Base-by-base conservation (phyloP, 2,113 vertebrate genomes). In the Cryptotis parvus region DNA sequence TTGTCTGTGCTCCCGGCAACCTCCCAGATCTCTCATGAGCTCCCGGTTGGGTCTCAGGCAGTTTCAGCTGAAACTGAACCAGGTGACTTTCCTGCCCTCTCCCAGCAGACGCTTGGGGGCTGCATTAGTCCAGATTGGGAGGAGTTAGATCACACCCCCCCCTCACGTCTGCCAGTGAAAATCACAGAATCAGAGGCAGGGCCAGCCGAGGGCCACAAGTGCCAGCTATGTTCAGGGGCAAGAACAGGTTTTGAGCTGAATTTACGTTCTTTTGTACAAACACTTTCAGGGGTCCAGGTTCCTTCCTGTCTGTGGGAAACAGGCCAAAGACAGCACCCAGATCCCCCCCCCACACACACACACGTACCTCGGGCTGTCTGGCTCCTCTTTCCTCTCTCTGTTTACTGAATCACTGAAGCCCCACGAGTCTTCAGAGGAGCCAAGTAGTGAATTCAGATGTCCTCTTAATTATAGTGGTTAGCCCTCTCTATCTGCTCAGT, bases 1-100 rank as follows among this genome's bases (percentile, higher is more conserved):
- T 31, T 85, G 79, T 61, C 87, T 96, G 75, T 90, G 55, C 84
- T 52, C 84, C 52, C 77, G 72, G 8, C 35, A 26, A 12, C 55
- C 70, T 94, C 74, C 79, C 58, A 3, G 0, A 45, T 85, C 18
- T 31, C 22, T 85, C n/a, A 0, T 41, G 68, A 72, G 37, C 79
- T 93, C 87, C 61, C 26, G 86, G 24, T 20, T 85, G 75, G 41
- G 16, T 84, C 86, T 79, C 83, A 79, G 72, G 12, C 84, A 96
- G 81, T 97, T 96, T 92, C 85, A 78, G 35, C 77, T 65, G 91
- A 74, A 96, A 80, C 63, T 73, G 1, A 68, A 39, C 83, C 85
- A 70, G n/a, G 31, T 45, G 63, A 85, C 78, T 69, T 91, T 1
- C 0, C 11, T 12, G 12, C 35, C 83, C 31, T 14, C 82, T 43